A percentile compares a stretch with the other conserved stretches of the same genome.
Evolutionary conservation across 2,797 vertebrate species (phyloP).

Genomic region (Cyprinella venusta): DNA sequence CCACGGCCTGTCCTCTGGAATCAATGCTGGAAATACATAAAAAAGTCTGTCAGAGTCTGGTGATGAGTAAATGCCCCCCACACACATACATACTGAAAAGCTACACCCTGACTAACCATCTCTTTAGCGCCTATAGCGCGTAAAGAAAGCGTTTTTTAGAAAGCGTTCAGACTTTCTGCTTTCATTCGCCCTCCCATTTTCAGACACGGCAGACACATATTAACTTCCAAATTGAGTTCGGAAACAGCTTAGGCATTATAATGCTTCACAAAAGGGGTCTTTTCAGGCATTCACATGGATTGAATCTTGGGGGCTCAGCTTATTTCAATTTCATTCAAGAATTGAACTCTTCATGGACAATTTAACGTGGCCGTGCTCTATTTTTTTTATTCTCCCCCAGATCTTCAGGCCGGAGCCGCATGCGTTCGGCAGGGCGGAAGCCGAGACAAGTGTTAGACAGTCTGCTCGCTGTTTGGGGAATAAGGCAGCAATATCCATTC

Average conservation of each 20-base stretch:
- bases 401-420: slow-evolving; percentile 24
- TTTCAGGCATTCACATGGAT: slow-evolving; percentile 54
- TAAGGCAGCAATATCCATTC: slow-evolving; percentile 68
- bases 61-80: slow-evolving; percentile 11
- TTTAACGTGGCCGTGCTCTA: slow-evolving; percentile 48
- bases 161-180: slow-evolving; percentile 39
- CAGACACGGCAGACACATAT: slow-evolving; percentile 51
- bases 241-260: slow-evolving; percentile 58
- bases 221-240: slow-evolving; percentile 60
- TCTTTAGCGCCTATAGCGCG: slow-evolving; percentile 32
- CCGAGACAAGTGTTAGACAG: slow-evolving; percentile 62
- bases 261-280: slow-evolving; percentile 60
- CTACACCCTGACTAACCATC: slow-evolving; percentile 23
- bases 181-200: slow-evolving; percentile 44
- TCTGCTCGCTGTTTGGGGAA: slow-evolving; percentile 65
- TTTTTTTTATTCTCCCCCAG: slow-evolving; percentile 40
- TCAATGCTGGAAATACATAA: neutral
- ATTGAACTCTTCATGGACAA: slow-evolving; percentile 58
- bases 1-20: neutral
- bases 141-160: slow-evolving; percentile 30
- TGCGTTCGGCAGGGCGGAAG: slow-evolving; percentile 38
- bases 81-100: slow-evolving; percentile 53
- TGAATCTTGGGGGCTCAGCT: slow-evolving; percentile 50
- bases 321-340: slow-evolving; percentile 65
- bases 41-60: neutral